Evolutionary conservation across 2,797 vertebrate genomes (phyloP).

Genomic region (Hippopotamyrus pictus): DNA sequence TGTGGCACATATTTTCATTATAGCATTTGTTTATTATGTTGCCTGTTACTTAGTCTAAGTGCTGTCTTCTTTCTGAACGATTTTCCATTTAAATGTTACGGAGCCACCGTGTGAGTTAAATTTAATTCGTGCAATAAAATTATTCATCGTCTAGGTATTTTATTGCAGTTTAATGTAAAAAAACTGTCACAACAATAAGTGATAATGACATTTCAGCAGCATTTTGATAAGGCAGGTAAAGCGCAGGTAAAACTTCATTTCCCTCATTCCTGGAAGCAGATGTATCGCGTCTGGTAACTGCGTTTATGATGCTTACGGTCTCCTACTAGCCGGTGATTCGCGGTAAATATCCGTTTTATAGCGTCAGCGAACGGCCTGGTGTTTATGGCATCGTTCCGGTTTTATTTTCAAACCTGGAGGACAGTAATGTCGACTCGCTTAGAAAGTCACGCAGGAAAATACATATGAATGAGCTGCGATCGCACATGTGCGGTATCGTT

Average conservation of each 20-base stretch:
- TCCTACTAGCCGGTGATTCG: constrained; percentile 58
- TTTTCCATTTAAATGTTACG: not conserved
- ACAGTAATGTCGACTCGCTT: constrained; percentile 41
- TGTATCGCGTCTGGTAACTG: constrained; percentile 24
- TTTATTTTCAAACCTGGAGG: constrained; percentile 31
- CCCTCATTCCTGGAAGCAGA: constrained; percentile 44
- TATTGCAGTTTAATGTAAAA: not conserved
- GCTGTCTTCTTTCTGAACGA: not conserved
- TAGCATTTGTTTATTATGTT: not conserved
- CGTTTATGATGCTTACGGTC: constrained; percentile 60
- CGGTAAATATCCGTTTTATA: constrained; percentile 63
- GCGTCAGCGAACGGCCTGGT: constrained; percentile 45
- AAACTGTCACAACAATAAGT: not conserved
- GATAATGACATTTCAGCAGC: not conserved
- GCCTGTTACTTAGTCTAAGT: not conserved
- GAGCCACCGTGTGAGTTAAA: not conserved
- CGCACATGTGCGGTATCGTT: constrained; percentile 31
- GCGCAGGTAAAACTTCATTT: not conserved
- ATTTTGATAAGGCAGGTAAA: not conserved
- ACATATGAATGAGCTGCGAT: constrained; percentile 36
- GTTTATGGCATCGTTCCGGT: constrained; percentile 36
- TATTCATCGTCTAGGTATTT: not conserved
- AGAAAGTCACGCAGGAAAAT: constrained; percentile 38
- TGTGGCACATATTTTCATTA: not conserved
- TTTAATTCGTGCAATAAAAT: not conserved